These are phyloP conservation scores for Nephrocerus scutellatus DNA, from an alignment of 2,888 invertebrate species.

Conservation along the genomic window DNA sequence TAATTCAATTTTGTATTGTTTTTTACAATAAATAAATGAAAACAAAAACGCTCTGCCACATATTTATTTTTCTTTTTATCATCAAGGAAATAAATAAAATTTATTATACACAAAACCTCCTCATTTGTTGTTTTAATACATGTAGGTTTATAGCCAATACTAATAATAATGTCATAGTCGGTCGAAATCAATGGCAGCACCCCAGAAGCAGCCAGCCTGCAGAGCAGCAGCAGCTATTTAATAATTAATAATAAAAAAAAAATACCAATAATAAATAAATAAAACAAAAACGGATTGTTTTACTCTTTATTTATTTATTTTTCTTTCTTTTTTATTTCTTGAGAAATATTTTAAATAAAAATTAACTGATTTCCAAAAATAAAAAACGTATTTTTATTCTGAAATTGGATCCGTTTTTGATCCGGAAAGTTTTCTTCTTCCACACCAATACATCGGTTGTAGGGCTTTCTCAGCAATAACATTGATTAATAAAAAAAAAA, in stretches of 20 bases:
- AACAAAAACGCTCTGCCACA: constrained; percentile 1
- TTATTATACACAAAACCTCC: constrained; percentile 2
- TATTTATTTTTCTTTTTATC: not conserved
- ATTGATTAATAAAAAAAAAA: constrained; percentile 1
- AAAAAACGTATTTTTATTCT: constrained; percentile 16
- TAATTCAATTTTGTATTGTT: not conserved
- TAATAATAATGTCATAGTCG: constrained; percentile 6
- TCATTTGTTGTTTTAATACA: constrained; percentile 10
- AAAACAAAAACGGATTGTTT: constrained; percentile 1
- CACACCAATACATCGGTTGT: not conserved
- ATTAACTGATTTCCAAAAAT: constrained; percentile 5
- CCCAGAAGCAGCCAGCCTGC: no score
- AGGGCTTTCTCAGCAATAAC: constrained; percentile 4
- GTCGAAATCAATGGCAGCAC: not conserved
- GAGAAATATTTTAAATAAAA: constrained; percentile 10
- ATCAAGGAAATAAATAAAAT: constrained; percentile 2
- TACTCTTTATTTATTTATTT: constrained; percentile 4
- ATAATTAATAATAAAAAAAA: no score
- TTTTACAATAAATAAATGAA: constrained; percentile 10
- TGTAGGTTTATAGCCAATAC: constrained; percentile 1
- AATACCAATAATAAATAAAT: constrained; percentile 3
- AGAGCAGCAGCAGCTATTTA: no score
- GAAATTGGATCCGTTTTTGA: no score
- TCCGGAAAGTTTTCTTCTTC: no score
- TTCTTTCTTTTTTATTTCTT: constrained; percentile 5